Evolutionary conservation across 2,113 vertebrate species (phyloP).

Genomic region (Poeciliopsis retropinna): DNA sequence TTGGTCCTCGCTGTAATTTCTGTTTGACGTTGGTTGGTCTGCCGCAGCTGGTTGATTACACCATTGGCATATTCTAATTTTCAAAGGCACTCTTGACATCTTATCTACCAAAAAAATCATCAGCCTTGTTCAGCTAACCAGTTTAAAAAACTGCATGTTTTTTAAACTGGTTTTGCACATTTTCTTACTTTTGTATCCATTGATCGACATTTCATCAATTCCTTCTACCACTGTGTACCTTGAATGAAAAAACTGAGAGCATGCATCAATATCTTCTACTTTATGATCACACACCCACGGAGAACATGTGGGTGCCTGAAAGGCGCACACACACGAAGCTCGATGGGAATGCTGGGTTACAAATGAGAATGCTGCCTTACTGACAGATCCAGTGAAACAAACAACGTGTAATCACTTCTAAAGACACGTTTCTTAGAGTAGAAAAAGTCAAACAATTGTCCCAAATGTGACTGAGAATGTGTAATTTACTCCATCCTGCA

Average conservation of each 20-base stretch:
- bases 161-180: no score
- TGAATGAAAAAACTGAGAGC: conserved; percentile 52
- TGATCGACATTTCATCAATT: no score
- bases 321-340: conserved; percentile 65
- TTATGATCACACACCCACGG: conserved; percentile 65
- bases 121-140: background rate
- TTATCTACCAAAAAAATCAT: background rate
- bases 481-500: conserved; percentile 54
- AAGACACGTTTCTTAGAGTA: conserved; percentile 58
- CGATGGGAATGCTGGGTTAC: conserved; percentile 50
- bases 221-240: no score
- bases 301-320: conserved; percentile 53
- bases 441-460: conserved; percentile 69
- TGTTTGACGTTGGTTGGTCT: no score
- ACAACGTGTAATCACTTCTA: conserved; percentile 71
- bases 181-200: no score
- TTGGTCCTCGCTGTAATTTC: background rate
- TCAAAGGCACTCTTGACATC: no score
- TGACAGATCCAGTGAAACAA: conserved; percentile 64
- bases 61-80: no score
- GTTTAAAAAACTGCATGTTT: background rate
- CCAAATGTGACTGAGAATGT: conserved; percentile 52
- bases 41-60: no score
- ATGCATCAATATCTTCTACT: conserved; percentile 51
- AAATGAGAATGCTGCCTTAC: conserved; percentile 65